Evolutionary conservation across 2,888 invertebrate genomes (phyloP), one percentile per base, ranked within the genome.

Genomic region (Patella pellucida): DNA sequence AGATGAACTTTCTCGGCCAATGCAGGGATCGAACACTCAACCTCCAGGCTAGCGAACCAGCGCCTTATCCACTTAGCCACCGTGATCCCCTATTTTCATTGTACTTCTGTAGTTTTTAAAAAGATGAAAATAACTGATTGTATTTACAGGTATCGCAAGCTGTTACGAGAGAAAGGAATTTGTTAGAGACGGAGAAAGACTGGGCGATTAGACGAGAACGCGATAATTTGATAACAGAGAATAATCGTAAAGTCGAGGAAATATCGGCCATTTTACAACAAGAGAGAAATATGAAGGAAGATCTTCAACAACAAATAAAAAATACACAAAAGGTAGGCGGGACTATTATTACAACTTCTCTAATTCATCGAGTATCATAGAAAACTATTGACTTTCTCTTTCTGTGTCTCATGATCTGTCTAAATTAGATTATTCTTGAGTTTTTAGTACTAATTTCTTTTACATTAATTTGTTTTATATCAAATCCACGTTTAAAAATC

Each of bases 321-420:
- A 81, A 82, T 7, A 78, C 85, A 14, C 86, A 85, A 73, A 77
- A 85, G 79, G 89, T 89, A 73, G 76, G 85, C 11, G 23, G 11
- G 62, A 19, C 11, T 41, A 41, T 41, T 0, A 41, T 1, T 41
- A 41, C 41, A 7, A 41, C 7, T 41, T 41, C 9, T 41, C 7
- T 1, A 41, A 41, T 41, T 41, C 41, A 41, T 41, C 9, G 9
- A 41, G 9, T 9, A 41, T 41, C 9, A 41, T 41, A 0, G 9
- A 41, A 41, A 41, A 41, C 9, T 9, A 7, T 41, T 41, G 41
- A 9, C 1, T 41, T 41, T 41, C 7, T n/a, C n/a, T n/a, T n/a
- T n/a, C n/a, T n/a, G n/a, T n/a, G n/a, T n/a, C n/a, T n/a, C n/a
- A n/a, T n/a, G n/a, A n/a, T n/a, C n/a, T n/a, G n/a, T n/a, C n/a